Evolutionary conservation across 2,888 invertebrate species (phyloP).

Genomic region (Hypena proboscidalis): DNA sequence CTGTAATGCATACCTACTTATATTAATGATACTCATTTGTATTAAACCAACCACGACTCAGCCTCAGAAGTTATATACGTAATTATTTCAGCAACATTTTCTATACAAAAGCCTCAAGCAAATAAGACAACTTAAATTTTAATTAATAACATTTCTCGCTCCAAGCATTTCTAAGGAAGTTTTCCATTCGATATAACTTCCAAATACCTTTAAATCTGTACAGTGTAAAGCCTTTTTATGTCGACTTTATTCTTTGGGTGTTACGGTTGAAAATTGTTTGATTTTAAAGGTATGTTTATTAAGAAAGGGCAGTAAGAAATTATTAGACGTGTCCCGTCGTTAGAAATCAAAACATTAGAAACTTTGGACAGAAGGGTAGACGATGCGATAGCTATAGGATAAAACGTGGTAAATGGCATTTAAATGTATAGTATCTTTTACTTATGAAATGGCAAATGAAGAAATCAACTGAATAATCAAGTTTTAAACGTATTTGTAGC

Average conservation of each 20-base stretch:
- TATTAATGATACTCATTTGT: slow-evolving; percentile 9
- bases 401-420: slow-evolving; percentile 46
- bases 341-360: slow-evolving; percentile 78
- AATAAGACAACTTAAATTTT: slow-evolving; percentile 48
- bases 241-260: slow-evolving; percentile 20
- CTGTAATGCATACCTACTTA: too few relatives aligned
- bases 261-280: slow-evolving; percentile 28
- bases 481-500: too few relatives aligned
- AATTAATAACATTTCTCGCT: slow-evolving; percentile 61
- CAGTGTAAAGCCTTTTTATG: slow-evolving; percentile 4
- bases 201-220: slow-evolving; percentile 52
- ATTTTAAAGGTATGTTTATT: slow-evolving; percentile 17
- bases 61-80: background rate
- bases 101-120: slow-evolving; percentile 9
- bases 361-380: slow-evolving; percentile 50
- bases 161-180: slow-evolving; percentile 51
- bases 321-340: slow-evolving; percentile 77
- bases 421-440: background rate
- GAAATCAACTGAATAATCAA: too few relatives aligned
- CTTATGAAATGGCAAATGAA: too few relatives aligned
- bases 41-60: too few relatives aligned
- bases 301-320: slow-evolving; percentile 53
- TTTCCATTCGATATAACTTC: slow-evolving; percentile 62
- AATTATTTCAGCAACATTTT: slow-evolving; percentile 2
- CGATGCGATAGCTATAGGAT: slow-evolving; percentile 15